Evolutionary conservation across 2,888 invertebrate species (phyloP), one percentile per base, ranked within the genome.

Genomic region (Ceratothoa steindachneri): DNA sequence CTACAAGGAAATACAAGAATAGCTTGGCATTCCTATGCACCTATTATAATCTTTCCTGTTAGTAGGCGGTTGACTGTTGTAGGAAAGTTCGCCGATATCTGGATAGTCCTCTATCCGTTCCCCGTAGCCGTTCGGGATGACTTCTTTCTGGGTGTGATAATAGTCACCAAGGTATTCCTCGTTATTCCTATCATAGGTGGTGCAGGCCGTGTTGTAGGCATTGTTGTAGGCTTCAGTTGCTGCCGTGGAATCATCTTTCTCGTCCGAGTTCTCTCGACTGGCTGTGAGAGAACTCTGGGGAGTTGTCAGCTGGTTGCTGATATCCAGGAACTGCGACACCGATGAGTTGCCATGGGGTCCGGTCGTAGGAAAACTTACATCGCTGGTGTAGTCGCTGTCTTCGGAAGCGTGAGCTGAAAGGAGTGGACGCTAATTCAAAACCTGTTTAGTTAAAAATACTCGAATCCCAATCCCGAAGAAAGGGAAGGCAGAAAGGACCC

Each of bases 371-470:
- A 92, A 96, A 87, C 95, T 96, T 83, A 96, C 89, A 86, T 97
- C 97, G 80, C 94, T 94, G 79, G 96, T 97, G 86, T 97, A 97
- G 87, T 97, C 97, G 82, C 95, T 95, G 86, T 97, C 96, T 86
- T 97, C 97, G 69, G 95, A 95, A 85, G 95, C 93, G 75, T 95
- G 94, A 85, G 94, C 94, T 93, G 88, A 70, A 81, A 82, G n/a
- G n/a, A n/a, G n/a, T n/a, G n/a, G n/a, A n/a, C 30, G 68, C 67
- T 9, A 19, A n/a, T 12, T 12, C 12, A 51, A 51, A 51, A 9
- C 9, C 15, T 51, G 15, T 51, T 51, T 51, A 51, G 51, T 51
- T 12, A 27, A 24, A 12, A 12, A 15, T 30, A 30, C 19, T 28
- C 7, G 12, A 31, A 19, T 12, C 5, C 30, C n/a, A n/a, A n/a